Evolutionary conservation across 2,888 invertebrate genomes (phyloP).

Genomic region (Matsumyia berberina): DNA sequence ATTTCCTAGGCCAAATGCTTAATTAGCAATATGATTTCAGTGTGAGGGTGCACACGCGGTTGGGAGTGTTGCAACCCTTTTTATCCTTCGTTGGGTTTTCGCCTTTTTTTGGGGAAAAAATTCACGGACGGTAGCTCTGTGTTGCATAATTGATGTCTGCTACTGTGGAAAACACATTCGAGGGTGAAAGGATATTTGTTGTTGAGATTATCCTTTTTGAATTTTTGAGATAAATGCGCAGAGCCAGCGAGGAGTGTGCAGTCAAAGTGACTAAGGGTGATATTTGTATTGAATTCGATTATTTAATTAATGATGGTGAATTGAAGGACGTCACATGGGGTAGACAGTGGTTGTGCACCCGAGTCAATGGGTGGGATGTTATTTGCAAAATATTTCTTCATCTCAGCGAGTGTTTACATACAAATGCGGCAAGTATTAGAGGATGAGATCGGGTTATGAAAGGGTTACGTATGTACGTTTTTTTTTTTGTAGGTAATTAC

Average conservation of each 20-base stretch:
- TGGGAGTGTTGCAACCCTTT: constrained; percentile 66
- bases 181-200: constrained; percentile 67
- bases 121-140: constrained; percentile 45
- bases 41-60: constrained; percentile 39
- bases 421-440: constrained; percentile 63
- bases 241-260: background rate
- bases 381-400: constrained; percentile 63
- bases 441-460: constrained; percentile 48
- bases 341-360: constrained; percentile 3
- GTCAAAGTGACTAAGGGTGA: constrained; percentile 56
- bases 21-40: constrained; percentile 77
- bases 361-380: constrained; percentile 7
- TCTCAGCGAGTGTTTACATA: constrained; percentile 65
- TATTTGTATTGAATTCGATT: constrained; percentile 76
- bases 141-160: constrained; percentile 71
- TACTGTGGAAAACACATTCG: constrained; percentile 29
- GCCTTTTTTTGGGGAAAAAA: constrained; percentile 20
- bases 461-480: constrained; percentile 19
- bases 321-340: constrained; percentile 55
- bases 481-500: constrained; percentile 40
- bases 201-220: constrained; percentile 75
- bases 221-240: constrained; percentile 59
- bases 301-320: constrained; percentile 75
- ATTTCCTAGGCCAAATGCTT: constrained; percentile 77
- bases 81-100: constrained; percentile 57